Evolutionary conservation across 2,113 vertebrate genomes (phyloP).

Genomic region (Takifugu flavidus): DNA sequence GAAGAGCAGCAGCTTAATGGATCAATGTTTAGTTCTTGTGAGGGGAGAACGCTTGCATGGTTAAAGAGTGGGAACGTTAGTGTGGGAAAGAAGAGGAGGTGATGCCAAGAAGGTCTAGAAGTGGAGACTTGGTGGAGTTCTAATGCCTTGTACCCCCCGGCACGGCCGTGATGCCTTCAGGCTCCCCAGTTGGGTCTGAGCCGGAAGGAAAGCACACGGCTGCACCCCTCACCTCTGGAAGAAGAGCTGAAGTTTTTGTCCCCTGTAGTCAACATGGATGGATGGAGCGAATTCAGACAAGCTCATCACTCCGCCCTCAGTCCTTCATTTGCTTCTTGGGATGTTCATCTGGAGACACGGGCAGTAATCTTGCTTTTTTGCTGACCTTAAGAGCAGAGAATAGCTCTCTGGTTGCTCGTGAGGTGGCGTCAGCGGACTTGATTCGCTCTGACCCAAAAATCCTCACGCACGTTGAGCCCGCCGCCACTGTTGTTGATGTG

Average conservation of each 20-base stretch:
- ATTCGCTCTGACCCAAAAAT: constrained; percentile 29
- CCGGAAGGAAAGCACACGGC: constrained; percentile 1
- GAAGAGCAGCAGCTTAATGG: constrained; percentile 26
- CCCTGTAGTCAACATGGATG: background rate
- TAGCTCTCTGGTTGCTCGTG: constrained; percentile 4
- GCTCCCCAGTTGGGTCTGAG: background rate
- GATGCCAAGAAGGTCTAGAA: constrained; percentile 8
- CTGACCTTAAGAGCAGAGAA: background rate
- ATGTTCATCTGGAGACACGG: background rate
- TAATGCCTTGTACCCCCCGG: constrained; percentile 23
- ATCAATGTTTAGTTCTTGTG: constrained; percentile 25
- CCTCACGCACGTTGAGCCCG: background rate
- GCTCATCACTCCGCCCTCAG: constrained; percentile 21
- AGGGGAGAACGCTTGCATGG: background rate
- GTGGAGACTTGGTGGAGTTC: constrained; percentile 10
- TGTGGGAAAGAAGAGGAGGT: constrained; percentile 15
- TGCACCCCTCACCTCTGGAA: background rate
- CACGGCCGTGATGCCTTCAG: constrained; percentile 18
- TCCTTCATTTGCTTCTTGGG: constrained; percentile 14
- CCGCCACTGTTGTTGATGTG: constrained; percentile 11
- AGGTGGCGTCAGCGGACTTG: constrained; percentile 13
- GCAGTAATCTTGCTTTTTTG: background rate
- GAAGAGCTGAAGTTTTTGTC: constrained; percentile 7
- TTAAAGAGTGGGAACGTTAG: background rate
- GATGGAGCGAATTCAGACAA: constrained; percentile 8